A percentile compares a stretch with the other conserved stretches of the same genome.
Evolutionary conservation across 2,113 vertebrate species (phyloP).

Genomic region (Perca flavescens): DNA sequence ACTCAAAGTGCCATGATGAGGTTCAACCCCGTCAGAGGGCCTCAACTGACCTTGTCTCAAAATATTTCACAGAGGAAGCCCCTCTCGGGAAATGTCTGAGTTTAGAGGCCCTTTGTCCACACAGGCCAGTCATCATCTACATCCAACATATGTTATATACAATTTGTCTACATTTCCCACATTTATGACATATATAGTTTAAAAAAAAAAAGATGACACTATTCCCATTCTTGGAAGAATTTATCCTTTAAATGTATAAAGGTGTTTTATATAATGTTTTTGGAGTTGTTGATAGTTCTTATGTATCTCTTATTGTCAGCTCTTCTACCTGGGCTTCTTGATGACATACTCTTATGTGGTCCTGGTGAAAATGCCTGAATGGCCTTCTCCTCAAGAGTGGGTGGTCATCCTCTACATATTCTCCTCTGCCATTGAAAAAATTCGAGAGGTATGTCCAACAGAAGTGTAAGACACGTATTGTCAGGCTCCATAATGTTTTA

Average conservation of each 20-base stretch:
- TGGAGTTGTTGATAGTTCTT: background rate
- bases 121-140: background rate
- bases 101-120: conserved; percentile 23
- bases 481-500: background rate
- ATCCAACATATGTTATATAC: background rate
- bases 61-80: conserved; percentile 26
- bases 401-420: conserved; percentile 98
- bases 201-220: no score
- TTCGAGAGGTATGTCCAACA: conserved; percentile 89
- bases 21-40: conserved; percentile 13
- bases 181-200: background rate
- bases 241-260: background rate
- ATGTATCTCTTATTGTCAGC: conserved; percentile 75
- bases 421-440: conserved; percentile 95
- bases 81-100: conserved; percentile 16
- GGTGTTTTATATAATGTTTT: background rate
- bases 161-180: no score
- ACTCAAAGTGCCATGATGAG: conserved; percentile 4
- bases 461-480: no score
- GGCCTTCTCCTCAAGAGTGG: conserved; percentile 95
- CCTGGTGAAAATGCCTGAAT: conserved; percentile 90
- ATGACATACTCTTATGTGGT: conserved; percentile 98
- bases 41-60: conserved; percentile 22
- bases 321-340: conserved; percentile 95
- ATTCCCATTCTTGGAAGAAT: background rate